These are phyloP conservation scores for Clarias batrachus DNA, from an alignment of 2,113 vertebrate genomes.

Conservation along the genomic window DNA sequence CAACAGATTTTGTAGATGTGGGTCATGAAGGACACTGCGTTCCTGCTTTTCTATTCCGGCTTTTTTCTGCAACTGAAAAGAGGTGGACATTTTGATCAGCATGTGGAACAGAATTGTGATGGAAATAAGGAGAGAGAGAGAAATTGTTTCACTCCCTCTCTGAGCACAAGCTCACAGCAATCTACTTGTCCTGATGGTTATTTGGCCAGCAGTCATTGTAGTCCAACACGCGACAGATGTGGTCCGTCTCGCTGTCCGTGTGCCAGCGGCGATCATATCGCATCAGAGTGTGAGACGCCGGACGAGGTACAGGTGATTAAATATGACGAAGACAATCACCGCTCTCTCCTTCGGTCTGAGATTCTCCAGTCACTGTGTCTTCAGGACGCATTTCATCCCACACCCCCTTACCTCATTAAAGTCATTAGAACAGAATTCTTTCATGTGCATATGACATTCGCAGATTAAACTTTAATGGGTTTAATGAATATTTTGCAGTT, in stretches of 20 bases:
- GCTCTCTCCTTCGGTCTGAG: conserved; percentile 11
- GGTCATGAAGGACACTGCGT: background rate
- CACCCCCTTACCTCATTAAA: background rate
- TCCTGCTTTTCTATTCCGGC: background rate
- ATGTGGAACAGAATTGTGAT: conserved; percentile 26
- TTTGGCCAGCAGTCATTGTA: conserved; percentile 19
- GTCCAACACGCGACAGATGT: conserved; percentile 11
- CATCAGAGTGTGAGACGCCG: conserved; percentile 7
- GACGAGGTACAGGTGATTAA: conserved; percentile 12
- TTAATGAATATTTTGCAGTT: background rate
- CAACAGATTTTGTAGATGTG: background rate
- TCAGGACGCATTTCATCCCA: background rate
- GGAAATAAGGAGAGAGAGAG: conserved; percentile 13
- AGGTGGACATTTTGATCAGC: conserved; percentile 34
- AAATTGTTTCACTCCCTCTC: conserved; percentile 12
- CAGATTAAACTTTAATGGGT: conserved; percentile 9
- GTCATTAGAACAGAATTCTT: background rate
- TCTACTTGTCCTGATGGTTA: conserved; percentile 13
- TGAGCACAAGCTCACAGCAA: background rate
- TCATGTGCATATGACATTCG: too few relatives aligned
- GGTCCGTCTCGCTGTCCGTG: background rate
- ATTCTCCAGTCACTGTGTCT: background rate
- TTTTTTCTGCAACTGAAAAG: conserved; percentile 10
- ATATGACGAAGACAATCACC: background rate
- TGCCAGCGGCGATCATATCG: conserved; percentile 8